These are phyloP conservation scores for Mythimna ferrago DNA, from an alignment of 2,888 invertebrate genomes.

Conservation along the genomic window DNA sequence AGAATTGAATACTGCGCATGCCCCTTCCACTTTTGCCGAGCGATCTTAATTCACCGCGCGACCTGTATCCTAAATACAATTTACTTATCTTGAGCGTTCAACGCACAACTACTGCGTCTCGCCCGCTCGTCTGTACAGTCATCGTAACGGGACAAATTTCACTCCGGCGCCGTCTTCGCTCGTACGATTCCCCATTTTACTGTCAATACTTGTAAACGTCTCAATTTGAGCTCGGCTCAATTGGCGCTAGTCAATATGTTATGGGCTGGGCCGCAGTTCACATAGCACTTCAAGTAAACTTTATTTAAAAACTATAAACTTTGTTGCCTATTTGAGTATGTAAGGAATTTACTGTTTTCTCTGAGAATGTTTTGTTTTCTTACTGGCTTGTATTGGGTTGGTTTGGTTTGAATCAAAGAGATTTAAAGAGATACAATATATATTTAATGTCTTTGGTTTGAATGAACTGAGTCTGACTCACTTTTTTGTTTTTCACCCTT, in stretches of 20 bases:
- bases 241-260: conserved; percentile 65
- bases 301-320: conserved; percentile 61
- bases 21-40: too few species aligned
- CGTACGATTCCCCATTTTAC: conserved; percentile 82
- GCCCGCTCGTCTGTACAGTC: conserved; percentile 65
- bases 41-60: too few species aligned
- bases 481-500: not conserved
- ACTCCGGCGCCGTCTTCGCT: conserved; percentile 80
- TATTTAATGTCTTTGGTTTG: not conserved
- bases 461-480: not conserved
- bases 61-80: too few species aligned
- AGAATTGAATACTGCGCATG: too few species aligned
- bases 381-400: conserved; percentile 7
- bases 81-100: not conserved
- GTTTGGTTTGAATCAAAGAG: not conserved
- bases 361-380: conserved; percentile 25
- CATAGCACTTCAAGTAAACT: conserved; percentile 52
- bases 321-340: conserved; percentile 43
- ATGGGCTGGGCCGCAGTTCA: conserved; percentile 61
- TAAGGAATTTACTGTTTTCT: conserved; percentile 38
- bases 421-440: too few species aligned
- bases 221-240: conserved; percentile 79
- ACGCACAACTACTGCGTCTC: conserved; percentile 50
- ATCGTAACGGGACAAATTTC: conserved; percentile 83
- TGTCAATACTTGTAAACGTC: conserved; percentile 87